Base-by-base conservation (phyloP, 2,113 vertebrate species). In the Astatotilapia flaviijosephi region DNA sequence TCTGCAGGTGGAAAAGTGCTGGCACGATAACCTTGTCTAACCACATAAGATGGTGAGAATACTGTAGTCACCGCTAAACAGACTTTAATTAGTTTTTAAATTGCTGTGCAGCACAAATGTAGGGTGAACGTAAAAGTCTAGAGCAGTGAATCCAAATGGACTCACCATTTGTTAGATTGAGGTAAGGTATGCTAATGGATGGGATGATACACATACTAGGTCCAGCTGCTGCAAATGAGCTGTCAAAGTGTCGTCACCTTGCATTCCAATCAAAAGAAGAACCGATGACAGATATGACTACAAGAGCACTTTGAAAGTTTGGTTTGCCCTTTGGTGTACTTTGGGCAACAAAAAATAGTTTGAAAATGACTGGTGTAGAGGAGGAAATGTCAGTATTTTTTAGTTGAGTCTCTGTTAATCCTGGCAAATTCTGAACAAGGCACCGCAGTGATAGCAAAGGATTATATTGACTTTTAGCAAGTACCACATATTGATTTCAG, bases 1-100 rank as follows among this genome's bases (percentile, higher is more conserved):
- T 79, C 82, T 12, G 83, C 77, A 75, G 83, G 53, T 81, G 49
- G 79, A n/a, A 58, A 80, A 37, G 33, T 49, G 84, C 73, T 42
- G 68, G 33, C 47, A 80, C 23, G 47, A 37, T 51, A 85, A 80
- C 49, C 75, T 42, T 7, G 65, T 84, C 33, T 60, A 42, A 37
- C 79, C 79, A 73, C 60, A 83, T 7, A 80, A 77, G 35, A 83
- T 56, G 15, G 19, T 4, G 31, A 49, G 33, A 80, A 53, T 45
- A 60, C 82, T 5, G n/a, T 49, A 11, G 51, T 85, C 70, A 77
- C 83, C 5, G n/a, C 68, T 83, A 35, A 89, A 88, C 68, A 23
- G 55, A 21, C 28, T n/a, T 55, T 56, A 79, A 86, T 80, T 89
- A 56, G 83, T 89, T 86, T 91, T n/a, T 65, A 60, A 70, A 55